Evolutionary conservation across 2,888 invertebrate genomes (phyloP), one percentile per base, ranked within the genome.

Genomic region (Cephalotes varians): DNA sequence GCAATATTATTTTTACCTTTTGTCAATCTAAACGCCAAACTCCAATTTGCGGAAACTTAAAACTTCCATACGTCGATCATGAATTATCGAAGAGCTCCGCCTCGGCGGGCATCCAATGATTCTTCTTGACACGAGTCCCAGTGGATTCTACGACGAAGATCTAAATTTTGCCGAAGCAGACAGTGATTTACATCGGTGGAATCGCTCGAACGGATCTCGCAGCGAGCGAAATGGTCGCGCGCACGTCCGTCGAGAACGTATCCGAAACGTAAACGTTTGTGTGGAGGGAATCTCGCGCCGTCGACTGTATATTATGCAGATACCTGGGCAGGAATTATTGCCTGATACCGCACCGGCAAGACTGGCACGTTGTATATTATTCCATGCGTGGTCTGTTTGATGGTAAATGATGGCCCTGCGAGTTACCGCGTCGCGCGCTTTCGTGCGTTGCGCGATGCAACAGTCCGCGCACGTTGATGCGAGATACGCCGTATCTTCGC

Each of bases 291-390:
- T 81, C 69, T 62, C 77, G 51, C 56, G 65, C 74, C 64, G 72
- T 44, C 64, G 60, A 64, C 82, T 73, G 82, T 82, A 81, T 84
- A 87, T 89, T 86, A 88, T 81, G 85, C 76, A 65, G 87, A 88
- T 86, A 88, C 82, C 81, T 83, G 73, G 82, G 7, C 76, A 54
- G 87, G 87, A 92, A 90, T 92, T 91, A 91, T 91, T 89, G 84
- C 72, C 87, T 85, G 88, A 91, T 89, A 90, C 80, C 84, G 86
- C 60, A 40, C 83, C 83, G 67, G 81, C 91, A 91, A 90, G 90
- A 88, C 88, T 86, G 87, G 86, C 87, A 74, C 84, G 89, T 87
- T 86, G 85, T 88, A 88, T 85, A 87, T 92, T 91, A 87, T 91
- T 90, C 88, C 81, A 74, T 62, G 85, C 69, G 83, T 80, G 81